These are phyloP conservation scores for Microvelia longipes DNA, from an alignment of 1,140 invertebrate genomes.

Conservation along the genomic window DNA sequence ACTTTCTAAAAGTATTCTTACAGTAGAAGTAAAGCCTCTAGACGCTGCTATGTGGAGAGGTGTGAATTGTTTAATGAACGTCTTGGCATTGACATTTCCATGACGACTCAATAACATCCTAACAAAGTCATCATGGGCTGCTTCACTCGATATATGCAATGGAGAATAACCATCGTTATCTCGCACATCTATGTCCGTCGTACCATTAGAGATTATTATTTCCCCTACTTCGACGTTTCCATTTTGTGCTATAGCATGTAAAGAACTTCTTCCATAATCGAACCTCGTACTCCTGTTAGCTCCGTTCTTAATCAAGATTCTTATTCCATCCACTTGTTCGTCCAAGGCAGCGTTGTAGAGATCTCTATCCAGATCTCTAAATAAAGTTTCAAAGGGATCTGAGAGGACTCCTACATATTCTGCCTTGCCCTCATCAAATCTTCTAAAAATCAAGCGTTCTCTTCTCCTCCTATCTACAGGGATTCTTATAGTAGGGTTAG, in stretches of 20 bases:
- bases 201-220: conserved; percentile 1
- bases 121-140: conserved; percentile 30
- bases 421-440: neutral
- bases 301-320: neutral
- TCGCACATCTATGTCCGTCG: conserved; percentile 4
- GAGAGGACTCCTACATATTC: neutral
- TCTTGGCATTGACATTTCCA: conserved; percentile 43
- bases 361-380: neutral
- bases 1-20: neutral
- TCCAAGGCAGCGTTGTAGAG: neutral
- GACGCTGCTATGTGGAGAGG: conserved; percentile 84
- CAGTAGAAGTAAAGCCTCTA: conserved; percentile 29
- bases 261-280: conserved; percentile 36
- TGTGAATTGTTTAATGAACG: conserved; percentile 59
- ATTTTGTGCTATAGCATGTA: conserved; percentile 41
- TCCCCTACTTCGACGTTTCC: conserved; percentile 29
- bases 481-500: neutral
- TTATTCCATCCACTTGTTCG: neutral
- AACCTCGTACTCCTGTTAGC: neutral
- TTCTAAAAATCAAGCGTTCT: neutral
- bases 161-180: conserved; percentile 13
- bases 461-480: neutral
- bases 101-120: conserved; percentile 37
- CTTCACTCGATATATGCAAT: conserved; percentile 33
- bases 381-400: neutral